Base-by-base conservation (phyloP, 2,797 vertebrate genomes). In the Cossypha heuglini region DNA sequence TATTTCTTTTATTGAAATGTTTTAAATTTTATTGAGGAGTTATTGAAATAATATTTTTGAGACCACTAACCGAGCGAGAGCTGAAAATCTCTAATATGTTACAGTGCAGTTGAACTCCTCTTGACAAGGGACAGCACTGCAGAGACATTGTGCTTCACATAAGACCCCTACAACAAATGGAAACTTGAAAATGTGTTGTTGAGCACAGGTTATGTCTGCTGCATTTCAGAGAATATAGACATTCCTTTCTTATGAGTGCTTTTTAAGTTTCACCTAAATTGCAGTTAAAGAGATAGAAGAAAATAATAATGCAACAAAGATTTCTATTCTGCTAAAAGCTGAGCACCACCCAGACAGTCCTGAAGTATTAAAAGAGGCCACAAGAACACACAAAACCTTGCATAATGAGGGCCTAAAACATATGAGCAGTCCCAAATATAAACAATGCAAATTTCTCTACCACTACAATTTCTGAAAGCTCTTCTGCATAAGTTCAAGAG, bases 21-120 rank as follows among this genome's bases (percentile, higher is more conserved):
- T 93, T 83, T 75, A 10, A 89, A 90, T 89, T 71, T 63, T 67
- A 69, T 76, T 12, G 1, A 80, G 17, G 52, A 91, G 37, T n/a
- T 93, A 86, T 90, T 82, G 43, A 95, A 96, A 93, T 74, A 68
- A 5, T 62, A 49, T 28, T 86, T 68, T 59, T 93, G 54, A 93
- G 33, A 72, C 16, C 24, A 48, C 16, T 68, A 78, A 66, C 35
- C 33, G 15, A 74, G 63, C 21, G 66, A 54, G 54, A 67, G 6
- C 5, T 71, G 26, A 81, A 78, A 55, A 76, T 25, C 16, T 66
- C 18, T 42, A 42, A 11, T 1, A 15, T 9, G 10, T 9, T 26
- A 69, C 4, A 31, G 20, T 25, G 22, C 28, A 55, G 14, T 11
- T n/a, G 66, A 86, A 37, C 13, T 66, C 12, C 55, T 63, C 25